A percentile compares a stretch with the other conserved stretches of the same genome.
Evolutionary conservation across 2,113 vertebrate species (phyloP).

Genomic region (Aphyosemion australe): DNA sequence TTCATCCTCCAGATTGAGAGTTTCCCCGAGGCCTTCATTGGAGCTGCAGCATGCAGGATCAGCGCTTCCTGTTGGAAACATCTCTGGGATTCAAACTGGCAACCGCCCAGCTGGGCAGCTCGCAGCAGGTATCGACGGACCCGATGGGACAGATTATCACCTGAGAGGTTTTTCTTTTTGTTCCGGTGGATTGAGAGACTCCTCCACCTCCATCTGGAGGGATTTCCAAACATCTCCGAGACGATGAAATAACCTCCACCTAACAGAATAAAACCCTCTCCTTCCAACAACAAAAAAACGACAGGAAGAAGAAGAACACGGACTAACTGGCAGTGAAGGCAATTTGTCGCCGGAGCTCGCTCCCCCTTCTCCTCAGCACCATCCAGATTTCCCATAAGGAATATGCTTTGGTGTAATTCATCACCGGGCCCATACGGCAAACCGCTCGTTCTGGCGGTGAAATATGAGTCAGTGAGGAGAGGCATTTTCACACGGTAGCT

Average conservation of each 20-base stretch:
- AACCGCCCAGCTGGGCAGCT: conserved; percentile 55
- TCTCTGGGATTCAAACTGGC: conserved; percentile 64
- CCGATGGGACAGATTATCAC: conserved; percentile 63
- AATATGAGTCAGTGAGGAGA: conserved; percentile 73
- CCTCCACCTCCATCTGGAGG: conserved; percentile 42
- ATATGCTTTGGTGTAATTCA: conserved; percentile 76
- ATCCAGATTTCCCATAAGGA: conserved; percentile 80
- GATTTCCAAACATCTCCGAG: conserved; percentile 64
- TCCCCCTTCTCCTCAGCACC: conserved; percentile 61
- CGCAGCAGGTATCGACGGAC: conserved; percentile 62
- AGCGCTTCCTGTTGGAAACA: conserved; percentile 50
- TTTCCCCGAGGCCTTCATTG: conserved; percentile 51
- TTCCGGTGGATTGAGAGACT: conserved; percentile 39
- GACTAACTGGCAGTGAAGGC: conserved; percentile 76
- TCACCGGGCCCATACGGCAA: conserved; percentile 74
- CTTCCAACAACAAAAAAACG: conserved; percentile 53
- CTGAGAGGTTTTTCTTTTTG: conserved; percentile 34
- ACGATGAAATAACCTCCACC: conserved; percentile 68
- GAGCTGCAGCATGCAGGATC: conserved; percentile 47
- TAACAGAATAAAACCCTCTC: conserved; percentile 60
- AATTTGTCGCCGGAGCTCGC: conserved; percentile 74
- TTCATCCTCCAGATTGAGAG: conserved; percentile 61
- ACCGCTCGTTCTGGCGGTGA: conserved; percentile 71
- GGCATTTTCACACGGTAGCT: conserved; percentile 71
- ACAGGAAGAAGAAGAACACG: conserved; percentile 59